Base-by-base conservation (phyloP, 2,888 invertebrate species). In the Luperina testacea region DNA sequence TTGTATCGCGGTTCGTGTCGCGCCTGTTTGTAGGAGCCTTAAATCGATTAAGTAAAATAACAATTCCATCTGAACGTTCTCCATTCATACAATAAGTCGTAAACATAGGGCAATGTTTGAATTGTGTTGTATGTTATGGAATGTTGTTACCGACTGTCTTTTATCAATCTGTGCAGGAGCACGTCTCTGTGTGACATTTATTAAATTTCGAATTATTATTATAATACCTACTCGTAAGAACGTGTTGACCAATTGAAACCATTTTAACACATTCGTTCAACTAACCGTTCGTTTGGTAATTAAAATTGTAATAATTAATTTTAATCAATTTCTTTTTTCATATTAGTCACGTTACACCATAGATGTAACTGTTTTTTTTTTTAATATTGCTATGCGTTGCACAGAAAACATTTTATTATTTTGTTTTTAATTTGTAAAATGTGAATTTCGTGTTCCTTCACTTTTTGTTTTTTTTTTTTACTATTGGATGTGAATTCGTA, bases 171-270 rank as follows among this genome's bases (percentile, higher is more conserved):
- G 32, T 42, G 59, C 63, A 51, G 0, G 7, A 9, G 57, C 83
- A 83, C 81, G 81, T 77, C 0, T 27, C 53, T 42, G 45, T 71
- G 45, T 64, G 64, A 57, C 53, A 38, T 27, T 81, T 64, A n/a
- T 81, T 17, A 45, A 71, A 61, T 61, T 61, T 80, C 48, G 9
- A n/a, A 38, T 32, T 45, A 45, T 45, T 80, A 63, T 17, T 72
- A 17, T 4, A 48, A 48, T 13, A 6, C 38, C 38, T 38, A 38
- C 38, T 38, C 38, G 38, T 38, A 72, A 7, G 32, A 32, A 64
- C 53, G 38, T 32, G 64, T 24, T 82, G 32, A 51, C 17, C 3
- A 11, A 32, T 38, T 24, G 1, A 17, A 57, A 42, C 42, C 57
- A 74, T 59, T 51, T 8, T 4, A 6, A 20, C 42, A 13, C 20